Percentiles rank a stretch among this genome's conserved stretches.
phyloP scores from a whole-genome alignment of 1,140 invertebrate genomes.

The Drosophila nannoptera region DNA sequence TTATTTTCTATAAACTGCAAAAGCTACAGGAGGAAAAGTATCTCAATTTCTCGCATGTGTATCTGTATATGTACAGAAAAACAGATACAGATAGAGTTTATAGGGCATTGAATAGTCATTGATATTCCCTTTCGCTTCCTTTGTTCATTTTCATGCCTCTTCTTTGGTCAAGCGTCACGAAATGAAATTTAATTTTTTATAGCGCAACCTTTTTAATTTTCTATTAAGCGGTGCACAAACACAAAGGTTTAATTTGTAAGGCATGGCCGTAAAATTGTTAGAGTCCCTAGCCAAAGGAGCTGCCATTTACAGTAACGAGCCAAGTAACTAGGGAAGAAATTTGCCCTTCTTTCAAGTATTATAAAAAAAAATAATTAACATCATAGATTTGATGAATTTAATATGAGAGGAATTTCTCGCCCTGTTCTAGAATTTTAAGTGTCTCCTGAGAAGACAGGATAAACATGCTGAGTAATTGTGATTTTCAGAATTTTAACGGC shows the following conservation, averaged over 20 bases:
- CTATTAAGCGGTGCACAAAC: conserved; percentile 54
- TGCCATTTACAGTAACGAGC: conserved; percentile 25
- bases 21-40: neutral
- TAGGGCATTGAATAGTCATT: neutral
- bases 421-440: neutral
- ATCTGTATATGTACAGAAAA: neutral
- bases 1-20: neutral
- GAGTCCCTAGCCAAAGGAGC: conserved; percentile 11
- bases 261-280: conserved; percentile 13
- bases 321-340: neutral
- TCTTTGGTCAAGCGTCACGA: conserved; percentile 54
- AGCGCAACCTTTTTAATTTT: conserved; percentile 72
- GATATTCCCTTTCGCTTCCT: neutral
- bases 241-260: conserved; percentile 36
- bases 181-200: conserved; percentile 77
- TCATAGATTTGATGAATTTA: neutral
- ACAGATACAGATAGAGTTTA: neutral
- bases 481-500: conserved; percentile 37
- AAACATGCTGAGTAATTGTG: conserved; percentile 27
- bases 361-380: neutral
- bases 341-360: neutral
- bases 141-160: neutral
- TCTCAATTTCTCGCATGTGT: neutral
- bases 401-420: neutral
- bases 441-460: conserved; percentile 5